Conservation (phyloP, 1,140 invertebrate genomes). For the Drosophila nikananu region DNA sequence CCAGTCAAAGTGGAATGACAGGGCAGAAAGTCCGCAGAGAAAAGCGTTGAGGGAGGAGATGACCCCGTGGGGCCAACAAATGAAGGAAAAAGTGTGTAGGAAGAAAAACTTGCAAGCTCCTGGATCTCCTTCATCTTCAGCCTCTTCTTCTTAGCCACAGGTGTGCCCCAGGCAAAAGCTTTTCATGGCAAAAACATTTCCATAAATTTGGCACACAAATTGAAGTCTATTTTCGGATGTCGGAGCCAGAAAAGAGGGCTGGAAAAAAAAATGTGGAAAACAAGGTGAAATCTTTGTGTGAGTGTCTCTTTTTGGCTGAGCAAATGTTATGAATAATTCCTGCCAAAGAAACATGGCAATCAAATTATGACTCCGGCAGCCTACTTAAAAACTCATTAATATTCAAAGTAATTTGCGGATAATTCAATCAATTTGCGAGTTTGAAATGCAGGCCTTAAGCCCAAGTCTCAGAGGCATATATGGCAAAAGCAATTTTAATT, state of each 20-base stretch:
- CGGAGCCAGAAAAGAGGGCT: background rate
- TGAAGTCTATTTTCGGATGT: constrained; percentile 72
- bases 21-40: constrained; percentile 19
- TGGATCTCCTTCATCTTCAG: constrained; percentile 9
- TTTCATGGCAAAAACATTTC: constrained; percentile 59
- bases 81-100: constrained; percentile 19
- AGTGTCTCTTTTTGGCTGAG: background rate
- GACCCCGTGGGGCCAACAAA: constrained; percentile 49
- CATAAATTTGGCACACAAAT: constrained; percentile 72
- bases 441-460: constrained; percentile 13
- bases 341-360: constrained; percentile 35
- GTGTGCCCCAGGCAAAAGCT: constrained; percentile 36
- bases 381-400: constrained; percentile 40
- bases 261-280: background rate
- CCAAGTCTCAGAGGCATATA: constrained; percentile 2
- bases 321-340: constrained; percentile 44
- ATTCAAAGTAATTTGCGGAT: constrained; percentile 28
- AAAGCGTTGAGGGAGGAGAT: constrained; percentile 4
- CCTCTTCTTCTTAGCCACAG: constrained; percentile 48
- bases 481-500: constrained; percentile 43
- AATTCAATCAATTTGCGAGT: constrained; percentile 33
- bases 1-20: constrained; percentile 67
- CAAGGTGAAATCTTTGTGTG: constrained; percentile 6
- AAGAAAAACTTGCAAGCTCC: background rate
- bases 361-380: constrained; percentile 29